phyloP scores from a whole-genome alignment of 1,140 invertebrate species.

The Ooceraea biroi region DNA sequence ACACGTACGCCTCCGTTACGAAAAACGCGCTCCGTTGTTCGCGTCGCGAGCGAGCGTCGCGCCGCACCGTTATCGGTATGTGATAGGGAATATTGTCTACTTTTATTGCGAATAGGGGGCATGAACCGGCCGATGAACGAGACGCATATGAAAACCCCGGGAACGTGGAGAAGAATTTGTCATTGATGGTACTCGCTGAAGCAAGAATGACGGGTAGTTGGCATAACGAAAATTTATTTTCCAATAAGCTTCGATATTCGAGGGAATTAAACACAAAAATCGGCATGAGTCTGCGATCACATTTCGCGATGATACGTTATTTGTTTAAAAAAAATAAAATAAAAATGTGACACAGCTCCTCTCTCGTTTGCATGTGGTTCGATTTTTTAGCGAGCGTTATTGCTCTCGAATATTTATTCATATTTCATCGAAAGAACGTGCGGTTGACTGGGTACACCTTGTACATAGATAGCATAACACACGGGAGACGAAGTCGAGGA shows the following conservation, averaged over 20 bases:
- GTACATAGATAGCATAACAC: not conserved
- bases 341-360: no score
- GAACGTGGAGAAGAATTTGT: not conserved
- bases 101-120: slow-evolving; percentile 5
- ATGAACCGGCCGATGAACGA: not conserved
- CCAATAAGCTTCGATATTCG: no score
- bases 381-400: not conserved
- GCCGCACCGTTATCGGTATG: not conserved
- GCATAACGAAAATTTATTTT: not conserved
- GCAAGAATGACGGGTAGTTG: not conserved
- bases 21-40: slow-evolving; percentile 20
- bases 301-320: no score
- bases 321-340: no score
- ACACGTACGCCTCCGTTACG: slow-evolving; percentile 8
- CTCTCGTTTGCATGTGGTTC: not conserved
- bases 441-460: slow-evolving; percentile 2
- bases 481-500: not conserved
- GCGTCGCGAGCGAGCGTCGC: not conserved
- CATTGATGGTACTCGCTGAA: no score
- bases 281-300: no score
- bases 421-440: not conserved
- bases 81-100: slow-evolving; percentile 19
- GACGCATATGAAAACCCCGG: not conserved
- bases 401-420: not conserved
- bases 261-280: no score